Percentiles rank a stretch among this genome's conserved stretches.
Evolutionary conservation across 2,888 invertebrate genomes (phyloP).

Genomic region (Tineola bisselliella): DNA sequence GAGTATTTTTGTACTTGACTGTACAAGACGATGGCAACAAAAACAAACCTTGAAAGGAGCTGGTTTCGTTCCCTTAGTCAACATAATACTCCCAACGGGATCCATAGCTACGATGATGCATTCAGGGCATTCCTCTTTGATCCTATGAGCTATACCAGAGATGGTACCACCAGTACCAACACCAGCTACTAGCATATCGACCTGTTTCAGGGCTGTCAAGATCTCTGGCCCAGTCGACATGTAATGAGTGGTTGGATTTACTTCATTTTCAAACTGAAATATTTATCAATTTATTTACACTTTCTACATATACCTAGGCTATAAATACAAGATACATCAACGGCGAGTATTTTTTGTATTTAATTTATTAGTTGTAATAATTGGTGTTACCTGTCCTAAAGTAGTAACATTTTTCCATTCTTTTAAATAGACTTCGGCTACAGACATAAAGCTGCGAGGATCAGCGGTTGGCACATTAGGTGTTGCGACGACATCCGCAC

Average conservation of each 20-base stretch:
- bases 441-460: slow-evolving; percentile 89
- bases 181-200: slow-evolving; percentile 91
- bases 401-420: slow-evolving; percentile 93
- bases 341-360: no score
- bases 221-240: slow-evolving; percentile 97
- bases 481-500: slow-evolving; percentile 95
- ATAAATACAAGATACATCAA: no score
- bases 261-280: slow-evolving; percentile 86
- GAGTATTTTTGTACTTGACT: no score
- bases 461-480: slow-evolving; percentile 92
- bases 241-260: slow-evolving; percentile 97
- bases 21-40: no score
- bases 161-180: slow-evolving; percentile 97
- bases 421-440: slow-evolving; percentile 81
- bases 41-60: slow-evolving; percentile 11
- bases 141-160: slow-evolving; percentile 88
- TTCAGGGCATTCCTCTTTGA: slow-evolving; percentile 85
- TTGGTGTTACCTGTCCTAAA: slow-evolving; percentile 81
- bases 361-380: no score
- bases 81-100: slow-evolving; percentile 91
- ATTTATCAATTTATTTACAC: no score
- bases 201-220: slow-evolving; percentile 73
- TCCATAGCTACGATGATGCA: slow-evolving; percentile 89
- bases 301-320: neutral
- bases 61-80: slow-evolving; percentile 65